Conservation (phyloP, 2,888 invertebrate genomes). For the Eupithecia centaureata region DNA sequence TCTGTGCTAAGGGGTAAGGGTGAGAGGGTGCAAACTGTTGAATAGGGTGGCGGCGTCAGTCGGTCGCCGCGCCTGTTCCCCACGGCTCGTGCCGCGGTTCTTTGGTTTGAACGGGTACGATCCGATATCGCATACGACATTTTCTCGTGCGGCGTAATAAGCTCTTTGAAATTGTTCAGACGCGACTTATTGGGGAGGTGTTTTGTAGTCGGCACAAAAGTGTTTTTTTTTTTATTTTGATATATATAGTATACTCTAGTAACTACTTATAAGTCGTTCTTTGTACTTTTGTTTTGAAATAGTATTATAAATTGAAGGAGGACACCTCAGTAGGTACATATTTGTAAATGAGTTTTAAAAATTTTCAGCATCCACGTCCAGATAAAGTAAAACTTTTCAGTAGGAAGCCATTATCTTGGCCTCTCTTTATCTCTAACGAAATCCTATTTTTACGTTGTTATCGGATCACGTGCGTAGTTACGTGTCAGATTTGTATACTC, state of each 20-base stretch:
- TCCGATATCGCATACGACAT: conserved; percentile 41
- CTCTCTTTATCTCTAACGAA: not conserved
- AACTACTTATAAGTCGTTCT: too few relatives aligned
- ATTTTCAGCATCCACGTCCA: not conserved
- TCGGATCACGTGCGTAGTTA: conserved; percentile 2
- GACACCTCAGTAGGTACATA: not conserved
- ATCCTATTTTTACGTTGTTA: not conserved
- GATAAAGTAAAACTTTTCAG: not conserved
- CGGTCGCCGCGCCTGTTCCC: conserved; percentile 65
- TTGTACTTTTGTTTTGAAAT: too few relatives aligned
- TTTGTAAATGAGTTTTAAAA: not conserved
- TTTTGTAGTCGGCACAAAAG: not conserved
- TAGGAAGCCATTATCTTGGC: not conserved
- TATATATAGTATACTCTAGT: too few relatives aligned
- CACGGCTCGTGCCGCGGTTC: conserved; percentile 52
- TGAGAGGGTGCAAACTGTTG: conserved; percentile 81
- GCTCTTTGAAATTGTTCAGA: conserved; percentile 2
- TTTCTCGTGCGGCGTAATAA: conserved; percentile 40
- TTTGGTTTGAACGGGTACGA: conserved; percentile 33
- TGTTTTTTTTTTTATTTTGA: too few relatives aligned
- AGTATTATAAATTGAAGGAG: not conserved
- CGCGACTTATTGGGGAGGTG: not conserved
- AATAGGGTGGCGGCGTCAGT: conserved; percentile 79
- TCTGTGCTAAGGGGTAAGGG: conserved; percentile 59
- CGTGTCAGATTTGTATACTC: not conserved